Percentiles rank a stretch among this genome's conserved stretches.
phyloP scores from a whole-genome alignment of 2,113 vertebrate genomes.

The Anas platyrhynchos region DNA sequence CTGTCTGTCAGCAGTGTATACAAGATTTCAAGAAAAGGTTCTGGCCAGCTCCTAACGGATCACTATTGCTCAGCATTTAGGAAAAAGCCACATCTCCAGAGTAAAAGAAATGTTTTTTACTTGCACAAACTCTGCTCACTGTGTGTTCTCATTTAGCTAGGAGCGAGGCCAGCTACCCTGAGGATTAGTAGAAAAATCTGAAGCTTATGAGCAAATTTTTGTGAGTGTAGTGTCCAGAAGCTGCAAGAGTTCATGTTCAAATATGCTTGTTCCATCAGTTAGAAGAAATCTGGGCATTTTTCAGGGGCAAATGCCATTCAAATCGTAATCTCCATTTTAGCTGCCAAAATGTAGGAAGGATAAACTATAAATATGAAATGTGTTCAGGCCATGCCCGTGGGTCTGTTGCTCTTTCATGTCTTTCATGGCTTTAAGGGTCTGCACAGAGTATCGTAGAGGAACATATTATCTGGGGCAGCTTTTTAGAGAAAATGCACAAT shows the following conservation, averaged over 20 bases:
- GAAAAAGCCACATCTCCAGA: not conserved
- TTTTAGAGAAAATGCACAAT: not conserved
- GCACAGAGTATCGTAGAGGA: not conserved
- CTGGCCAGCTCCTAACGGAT: not conserved
- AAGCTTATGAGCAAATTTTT: not conserved
- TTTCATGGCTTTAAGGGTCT: not conserved
- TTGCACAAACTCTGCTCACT: not conserved
- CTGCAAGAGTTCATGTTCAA: not conserved
- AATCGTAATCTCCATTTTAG: not conserved
- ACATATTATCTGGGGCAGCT: not conserved
- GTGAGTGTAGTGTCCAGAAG: accelerated
- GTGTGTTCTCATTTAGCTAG: not conserved
- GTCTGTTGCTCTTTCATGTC: not conserved
- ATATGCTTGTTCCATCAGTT: not conserved
- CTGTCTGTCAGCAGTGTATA: not conserved
- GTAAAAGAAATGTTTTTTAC: not conserved
- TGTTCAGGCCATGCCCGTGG: not conserved
- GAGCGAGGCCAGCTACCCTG: not conserved
- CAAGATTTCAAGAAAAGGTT: not conserved
- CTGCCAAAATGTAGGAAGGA: not conserved
- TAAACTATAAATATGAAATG: not conserved
- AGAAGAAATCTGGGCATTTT: not conserved
- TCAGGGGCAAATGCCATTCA: not conserved
- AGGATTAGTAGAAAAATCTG: not conserved
- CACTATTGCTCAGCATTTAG: not conserved